Percentiles rank a stretch among this genome's conserved stretches.
phyloP scores from a whole-genome alignment of 2,113 vertebrate species.

The Orcinus orca region DNA sequence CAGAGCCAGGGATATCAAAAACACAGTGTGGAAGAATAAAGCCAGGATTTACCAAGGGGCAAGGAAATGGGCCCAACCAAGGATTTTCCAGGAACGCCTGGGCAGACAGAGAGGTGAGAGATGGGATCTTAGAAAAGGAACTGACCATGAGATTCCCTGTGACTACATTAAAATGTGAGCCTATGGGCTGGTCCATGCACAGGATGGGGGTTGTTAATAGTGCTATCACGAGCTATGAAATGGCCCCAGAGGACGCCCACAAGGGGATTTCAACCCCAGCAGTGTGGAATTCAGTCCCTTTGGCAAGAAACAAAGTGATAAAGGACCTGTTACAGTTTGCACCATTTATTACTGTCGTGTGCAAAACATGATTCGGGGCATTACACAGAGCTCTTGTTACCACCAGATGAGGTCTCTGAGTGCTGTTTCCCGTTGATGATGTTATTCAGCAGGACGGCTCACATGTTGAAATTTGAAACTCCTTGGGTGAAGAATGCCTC shows the following conservation, averaged over 20 bases:
- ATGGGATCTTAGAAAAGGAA: not conserved
- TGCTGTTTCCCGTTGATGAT: not conserved
- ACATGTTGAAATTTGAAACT: conserved; percentile 63
- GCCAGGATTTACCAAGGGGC: not conserved
- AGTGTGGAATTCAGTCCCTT: conserved; percentile 36
- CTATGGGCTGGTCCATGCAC: rapidly evolving
- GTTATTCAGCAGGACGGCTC: conserved; percentile 45
- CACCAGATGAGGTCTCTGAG: conserved; percentile 32
- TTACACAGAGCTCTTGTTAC: not conserved
- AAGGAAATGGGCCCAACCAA: not conserved
- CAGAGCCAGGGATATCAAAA: not conserved
- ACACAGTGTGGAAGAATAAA: not conserved
- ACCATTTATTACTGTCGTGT: not conserved
- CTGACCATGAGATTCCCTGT: not conserved
- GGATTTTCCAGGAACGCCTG: not conserved
- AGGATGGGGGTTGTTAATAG: not conserved
- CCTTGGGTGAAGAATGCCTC: conserved; percentile 51
- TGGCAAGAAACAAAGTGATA: conserved; percentile 34
- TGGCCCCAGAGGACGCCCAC: not conserved
- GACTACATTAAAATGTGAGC: not conserved
- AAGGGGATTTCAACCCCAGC: not conserved
- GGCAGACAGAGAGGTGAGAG: not conserved
- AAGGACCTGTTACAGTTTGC: conserved; percentile 23
- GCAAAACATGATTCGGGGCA: not conserved
- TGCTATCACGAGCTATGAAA: not conserved